These are phyloP conservation scores for Hirtodrosophila histrioides DNA, from an alignment of 2,888 invertebrate species.

Conservation along the genomic window DNA sequence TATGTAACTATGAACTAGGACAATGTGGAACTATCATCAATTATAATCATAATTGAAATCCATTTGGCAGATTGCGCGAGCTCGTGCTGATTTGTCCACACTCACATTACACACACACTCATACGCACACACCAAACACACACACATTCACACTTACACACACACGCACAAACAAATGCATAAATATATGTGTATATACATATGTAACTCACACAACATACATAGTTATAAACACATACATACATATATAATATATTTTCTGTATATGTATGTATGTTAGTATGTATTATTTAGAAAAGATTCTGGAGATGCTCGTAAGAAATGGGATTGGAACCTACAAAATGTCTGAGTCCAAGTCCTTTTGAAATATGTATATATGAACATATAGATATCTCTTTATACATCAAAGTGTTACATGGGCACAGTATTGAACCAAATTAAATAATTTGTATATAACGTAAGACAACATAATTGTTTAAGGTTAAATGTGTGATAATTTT, in stretches of 20 bases:
- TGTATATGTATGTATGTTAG: no score
- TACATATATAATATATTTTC: background rate
- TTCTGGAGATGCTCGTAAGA: no score
- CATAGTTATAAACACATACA: background rate
- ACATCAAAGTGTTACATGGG: no score
- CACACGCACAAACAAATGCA: background rate
- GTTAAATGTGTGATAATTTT: no score
- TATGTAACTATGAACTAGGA: slow-evolving; percentile 17
- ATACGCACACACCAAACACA: background rate
- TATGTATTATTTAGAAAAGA: no score
- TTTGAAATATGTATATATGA: no score
- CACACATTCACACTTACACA: background rate
- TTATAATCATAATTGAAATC: slow-evolving; percentile 1
- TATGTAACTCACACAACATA: background rate
- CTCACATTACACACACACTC: background rate
- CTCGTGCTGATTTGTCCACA: slow-evolving; percentile 2
- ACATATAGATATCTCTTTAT: background rate
- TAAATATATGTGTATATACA: slow-evolving; percentile 2
- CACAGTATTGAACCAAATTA: no score
- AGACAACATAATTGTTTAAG: no score
- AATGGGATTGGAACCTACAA: no score
- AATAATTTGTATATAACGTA: no score
- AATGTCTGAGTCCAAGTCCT: no score
- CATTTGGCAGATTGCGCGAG: slow-evolving; percentile 2
- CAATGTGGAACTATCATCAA: slow-evolving; percentile 1